These are phyloP conservation scores for Eolophus roseicapilla DNA, from an alignment of 2,113 vertebrate genomes.

Conservation along the genomic window DNA sequence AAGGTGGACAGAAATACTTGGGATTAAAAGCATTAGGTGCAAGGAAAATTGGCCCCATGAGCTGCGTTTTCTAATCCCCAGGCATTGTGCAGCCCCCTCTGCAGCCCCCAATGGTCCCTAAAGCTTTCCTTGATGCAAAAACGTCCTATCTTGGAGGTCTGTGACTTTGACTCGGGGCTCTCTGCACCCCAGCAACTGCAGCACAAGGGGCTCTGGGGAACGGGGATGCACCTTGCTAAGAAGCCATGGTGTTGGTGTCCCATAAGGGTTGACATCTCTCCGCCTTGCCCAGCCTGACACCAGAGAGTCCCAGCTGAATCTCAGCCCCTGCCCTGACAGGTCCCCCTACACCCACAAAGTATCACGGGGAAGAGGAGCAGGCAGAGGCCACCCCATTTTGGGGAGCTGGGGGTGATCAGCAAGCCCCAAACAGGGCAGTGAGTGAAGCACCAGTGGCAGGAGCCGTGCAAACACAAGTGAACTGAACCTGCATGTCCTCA, in stretches of 20 bases:
- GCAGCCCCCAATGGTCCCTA: neutral
- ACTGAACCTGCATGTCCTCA: neutral
- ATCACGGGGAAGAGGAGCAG: neutral
- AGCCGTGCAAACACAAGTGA: neutral
- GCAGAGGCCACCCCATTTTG: accelerated
- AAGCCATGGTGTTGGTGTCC: neutral
- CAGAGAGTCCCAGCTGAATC: neutral
- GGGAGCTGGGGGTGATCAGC: neutral
- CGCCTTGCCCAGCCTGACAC: neutral
- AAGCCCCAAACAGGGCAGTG: accelerated
- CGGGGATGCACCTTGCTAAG: neutral
- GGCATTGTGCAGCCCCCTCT: neutral
- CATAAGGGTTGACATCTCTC: neutral
- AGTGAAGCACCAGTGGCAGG: neutral
- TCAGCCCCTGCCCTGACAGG: neutral
- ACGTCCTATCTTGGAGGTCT: neutral
- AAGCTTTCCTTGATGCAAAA: neutral
- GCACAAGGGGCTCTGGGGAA: neutral
- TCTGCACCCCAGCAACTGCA: neutral
- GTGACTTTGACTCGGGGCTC: neutral
- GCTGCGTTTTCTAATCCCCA: neutral
- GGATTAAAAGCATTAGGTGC: neutral
- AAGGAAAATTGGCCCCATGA: neutral
- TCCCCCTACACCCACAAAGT: neutral
- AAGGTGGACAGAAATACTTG: neutral